Evolutionary conservation across 2,113 vertebrate genomes (phyloP), one percentile per base, ranked within the genome.

Genomic region (Acinonyx jubatus): DNA sequence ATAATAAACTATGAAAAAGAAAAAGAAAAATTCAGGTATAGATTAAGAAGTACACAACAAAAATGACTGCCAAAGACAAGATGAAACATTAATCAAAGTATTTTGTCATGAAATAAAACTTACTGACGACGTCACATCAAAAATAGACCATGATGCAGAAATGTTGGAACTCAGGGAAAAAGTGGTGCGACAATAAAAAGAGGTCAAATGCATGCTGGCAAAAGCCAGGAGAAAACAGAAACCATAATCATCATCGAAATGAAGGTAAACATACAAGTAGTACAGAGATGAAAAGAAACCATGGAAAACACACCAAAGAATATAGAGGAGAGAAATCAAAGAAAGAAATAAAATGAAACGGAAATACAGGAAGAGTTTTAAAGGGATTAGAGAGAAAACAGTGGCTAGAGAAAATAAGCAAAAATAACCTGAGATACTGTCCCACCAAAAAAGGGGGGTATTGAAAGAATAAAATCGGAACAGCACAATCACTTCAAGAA

Each of bases 401-500:
- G 61, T 68, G 7, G 2, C 31, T 63, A n/a, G 1, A 81, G 14
- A 71, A 73, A 21, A 50, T 52, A 80, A 89, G 33, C 7, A 89
- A 94, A 89, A 7, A 41, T 15, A 4, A 57, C 66, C 7, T 38
- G 25, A 81, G 48, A 73, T 13, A 61, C 3, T 7, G 15, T 16
- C 1, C 1, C 11, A 29, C 2, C 0, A 29, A 76, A 86, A 57
- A 7, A 11, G 3, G n/a, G 0, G 3, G 57, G 12, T 48, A 65
- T 6, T 31, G 41, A 25, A 71, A 83, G 15, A 48, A 69, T 23
- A 50, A 85, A 83, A 69, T 11, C 4, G 76, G 69, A 94, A 86
- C 0, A 69, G 2, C 1, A 73, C 3, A 45, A 38, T 80, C 65
- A 14, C 3, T 65, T 61, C 52, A 55, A 90, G 29, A 78, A 57